Base-by-base conservation (phyloP, 2,888 invertebrate genomes). In the Ectropis crepuscularia region DNA sequence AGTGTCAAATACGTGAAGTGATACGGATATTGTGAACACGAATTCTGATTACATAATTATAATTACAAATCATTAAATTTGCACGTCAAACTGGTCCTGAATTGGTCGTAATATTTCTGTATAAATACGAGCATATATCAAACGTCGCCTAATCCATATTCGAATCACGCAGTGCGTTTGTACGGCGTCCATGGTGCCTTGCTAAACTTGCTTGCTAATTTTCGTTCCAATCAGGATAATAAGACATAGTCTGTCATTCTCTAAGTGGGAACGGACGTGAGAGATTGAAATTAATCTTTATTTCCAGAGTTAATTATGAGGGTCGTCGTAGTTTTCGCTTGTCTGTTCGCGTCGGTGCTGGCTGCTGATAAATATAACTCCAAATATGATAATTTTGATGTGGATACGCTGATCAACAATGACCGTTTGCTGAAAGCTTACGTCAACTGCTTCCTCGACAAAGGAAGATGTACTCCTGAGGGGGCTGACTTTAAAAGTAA, bases 401-500 rank as follows among this genome's bases (percentile, higher is more conserved):
- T 96, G 64, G 96, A 96, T 49, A 94, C 95, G 61, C 94, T 96
- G 74, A 89, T 96, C 53, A 77, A 81, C 11, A 96, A 95, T 80
- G 95, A 96, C 53, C 94, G 96, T 69, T 88, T 96, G 39, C 89
- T 96, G 6, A 95, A 94, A 71, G 95, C 95, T 59, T 96, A 96
- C 77, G 89, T 96, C 68, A 95, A 95, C 73, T 97, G 97, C 77
- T 90, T 96, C 79, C 87, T 96, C 74, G 95, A 94, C 6, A 92
- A 92, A 70, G 95, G 95, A 58, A 94, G 94, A 51, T 96, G 96
- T 80, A 96, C 96, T 0, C 93, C 96, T 5, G 96, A 96, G 81
- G 96, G 95, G 74, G 87, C 94, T 60, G 95, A 96, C 85, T 93
- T 96, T 38, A 96, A 95, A 93, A 94, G 96, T 96, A 88, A 94